Conservation (phyloP, 1,140 invertebrate genomes). For the Rhagoletis pomonella region DNA sequence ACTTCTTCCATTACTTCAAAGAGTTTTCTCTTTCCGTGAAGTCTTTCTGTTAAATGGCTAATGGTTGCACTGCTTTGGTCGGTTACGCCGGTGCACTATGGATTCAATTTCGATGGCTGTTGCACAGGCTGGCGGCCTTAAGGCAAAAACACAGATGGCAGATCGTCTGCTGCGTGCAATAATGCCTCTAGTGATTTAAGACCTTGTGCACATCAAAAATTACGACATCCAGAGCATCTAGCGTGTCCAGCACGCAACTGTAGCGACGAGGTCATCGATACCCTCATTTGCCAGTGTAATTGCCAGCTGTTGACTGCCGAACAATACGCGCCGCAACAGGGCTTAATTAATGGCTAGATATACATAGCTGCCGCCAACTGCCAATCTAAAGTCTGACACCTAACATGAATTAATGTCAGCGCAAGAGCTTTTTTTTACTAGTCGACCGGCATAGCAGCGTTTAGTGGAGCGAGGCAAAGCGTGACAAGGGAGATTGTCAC, state of each 20-base stretch:
- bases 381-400: slow-evolving; percentile 27
- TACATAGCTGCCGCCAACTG: not conserved
- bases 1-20: not conserved
- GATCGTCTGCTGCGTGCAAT: not conserved
- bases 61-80: not conserved
- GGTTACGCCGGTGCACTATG: not conserved
- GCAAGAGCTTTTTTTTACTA: not conserved
- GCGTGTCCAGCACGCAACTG: not conserved
- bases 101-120: slow-evolving; percentile 8
- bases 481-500: not conserved
- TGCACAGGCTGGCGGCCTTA: not conserved
- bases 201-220: slow-evolving; percentile 13
- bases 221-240: not conserved
- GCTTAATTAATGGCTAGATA: slow-evolving; percentile 11
- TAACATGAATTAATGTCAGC: not conserved
- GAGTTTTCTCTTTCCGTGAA: not conserved
- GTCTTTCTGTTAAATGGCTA: not conserved
- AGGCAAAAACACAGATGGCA: not conserved
- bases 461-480: not conserved
- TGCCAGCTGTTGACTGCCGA: not conserved
- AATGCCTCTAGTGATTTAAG: not conserved
- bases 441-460: not conserved
- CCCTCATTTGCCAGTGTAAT: slow-evolving; percentile 11
- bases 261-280: not conserved
- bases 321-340: not conserved